Evolutionary conservation across 2,797 vertebrate species (phyloP).

Genomic region (Artibeus lituratus): DNA sequence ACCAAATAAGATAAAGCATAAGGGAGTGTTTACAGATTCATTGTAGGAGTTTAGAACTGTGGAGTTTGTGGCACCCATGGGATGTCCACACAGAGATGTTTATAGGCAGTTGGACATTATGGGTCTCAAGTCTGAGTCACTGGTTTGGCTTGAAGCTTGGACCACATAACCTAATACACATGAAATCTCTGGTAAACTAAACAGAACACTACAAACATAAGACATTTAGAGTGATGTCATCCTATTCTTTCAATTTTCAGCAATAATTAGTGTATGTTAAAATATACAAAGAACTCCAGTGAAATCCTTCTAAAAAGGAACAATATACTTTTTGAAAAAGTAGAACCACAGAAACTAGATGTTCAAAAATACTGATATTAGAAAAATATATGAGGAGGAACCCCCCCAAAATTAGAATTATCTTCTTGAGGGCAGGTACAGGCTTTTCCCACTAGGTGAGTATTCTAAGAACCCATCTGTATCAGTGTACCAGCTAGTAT

Average conservation of each 20-base stretch:
- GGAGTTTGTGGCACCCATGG: neutral
- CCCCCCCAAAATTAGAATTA: neutral
- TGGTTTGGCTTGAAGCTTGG: neutral
- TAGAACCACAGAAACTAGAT: neutral
- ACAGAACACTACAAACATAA: neutral
- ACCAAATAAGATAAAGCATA: neutral
- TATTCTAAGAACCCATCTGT: neutral
- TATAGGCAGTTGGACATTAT: neutral
- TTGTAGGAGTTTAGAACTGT: neutral
- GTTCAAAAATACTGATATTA: neutral
- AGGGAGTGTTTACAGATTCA: neutral
- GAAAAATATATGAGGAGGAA: neutral
- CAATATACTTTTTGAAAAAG: neutral
- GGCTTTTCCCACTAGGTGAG: neutral
- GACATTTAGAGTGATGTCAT: neutral
- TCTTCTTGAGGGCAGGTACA: neutral
- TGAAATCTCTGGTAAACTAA: neutral
- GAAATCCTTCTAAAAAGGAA: neutral
- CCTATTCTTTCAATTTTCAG: neutral
- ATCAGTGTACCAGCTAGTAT: neutral
- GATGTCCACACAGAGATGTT: neutral
- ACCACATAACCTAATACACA: neutral
- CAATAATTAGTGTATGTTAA: conserved; percentile 40
- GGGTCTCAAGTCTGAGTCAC: neutral
- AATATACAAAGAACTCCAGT: neutral